These are phyloP conservation scores for Neomonachus schauinslandi DNA, from an alignment of 2,113 vertebrate genomes.

Conservation along the genomic window DNA sequence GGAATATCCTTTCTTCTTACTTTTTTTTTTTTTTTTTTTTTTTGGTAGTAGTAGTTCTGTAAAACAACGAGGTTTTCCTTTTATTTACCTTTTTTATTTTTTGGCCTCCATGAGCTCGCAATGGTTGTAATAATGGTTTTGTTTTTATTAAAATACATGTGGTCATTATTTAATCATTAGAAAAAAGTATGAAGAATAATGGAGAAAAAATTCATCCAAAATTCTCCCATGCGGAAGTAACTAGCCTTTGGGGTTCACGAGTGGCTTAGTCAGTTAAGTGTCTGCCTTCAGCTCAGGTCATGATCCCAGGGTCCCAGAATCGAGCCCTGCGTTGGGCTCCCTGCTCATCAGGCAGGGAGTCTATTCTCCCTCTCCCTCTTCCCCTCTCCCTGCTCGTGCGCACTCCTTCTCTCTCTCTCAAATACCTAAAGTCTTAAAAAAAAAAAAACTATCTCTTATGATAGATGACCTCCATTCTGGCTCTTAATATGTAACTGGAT, in stretches of 20 bases:
- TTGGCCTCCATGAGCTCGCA: background rate
- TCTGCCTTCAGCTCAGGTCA: background rate
- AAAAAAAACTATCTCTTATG: background rate
- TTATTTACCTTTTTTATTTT: background rate
- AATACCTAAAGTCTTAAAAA: background rate
- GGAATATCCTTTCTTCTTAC: background rate
- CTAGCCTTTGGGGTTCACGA: no score
- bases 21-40: no score
- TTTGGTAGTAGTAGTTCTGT: background rate
- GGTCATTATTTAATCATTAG: slow-evolving; percentile 28
- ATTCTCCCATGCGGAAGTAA: background rate
- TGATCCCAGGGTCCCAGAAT: background rate
- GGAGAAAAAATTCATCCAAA: background rate
- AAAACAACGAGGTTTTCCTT: background rate
- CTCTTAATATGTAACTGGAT: background rate
- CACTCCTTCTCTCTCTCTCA: background rate
- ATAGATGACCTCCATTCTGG: background rate
- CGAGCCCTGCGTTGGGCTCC: background rate
- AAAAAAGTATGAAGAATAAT: background rate
- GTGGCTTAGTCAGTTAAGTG: no score
- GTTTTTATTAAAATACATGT: background rate
- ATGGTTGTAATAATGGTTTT: background rate
- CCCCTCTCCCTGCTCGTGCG: background rate
- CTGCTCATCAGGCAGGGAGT: background rate
- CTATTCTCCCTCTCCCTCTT: background rate